These are phyloP conservation scores for Gortyna flavago DNA, from an alignment of 2,888 invertebrate genomes.

Conservation along the genomic window DNA sequence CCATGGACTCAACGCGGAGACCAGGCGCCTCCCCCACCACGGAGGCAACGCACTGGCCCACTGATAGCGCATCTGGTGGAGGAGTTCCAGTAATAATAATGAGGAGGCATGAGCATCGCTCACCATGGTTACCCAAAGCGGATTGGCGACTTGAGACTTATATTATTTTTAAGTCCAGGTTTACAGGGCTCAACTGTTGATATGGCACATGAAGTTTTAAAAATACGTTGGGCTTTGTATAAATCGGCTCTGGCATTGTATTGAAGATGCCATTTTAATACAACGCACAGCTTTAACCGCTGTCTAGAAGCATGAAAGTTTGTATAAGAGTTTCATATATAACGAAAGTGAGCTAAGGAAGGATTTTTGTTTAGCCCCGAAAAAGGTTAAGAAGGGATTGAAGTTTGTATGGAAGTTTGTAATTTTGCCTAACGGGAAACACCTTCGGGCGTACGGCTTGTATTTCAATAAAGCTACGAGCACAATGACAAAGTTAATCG, in stretches of 20 bases:
- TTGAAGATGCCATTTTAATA: background rate
- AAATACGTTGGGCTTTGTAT: background rate
- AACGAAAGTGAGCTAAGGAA: background rate
- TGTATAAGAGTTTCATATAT: background rate
- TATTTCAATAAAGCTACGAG: background rate
- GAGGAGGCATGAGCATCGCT: background rate
- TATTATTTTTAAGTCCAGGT: background rate
- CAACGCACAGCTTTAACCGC: background rate
- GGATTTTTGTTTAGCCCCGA: background rate
- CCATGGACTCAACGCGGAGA: conserved; percentile 83
- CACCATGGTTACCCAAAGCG: background rate
- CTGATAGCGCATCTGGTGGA: conserved; percentile 78
- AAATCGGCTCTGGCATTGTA: background rate
- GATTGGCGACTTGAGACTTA: background rate
- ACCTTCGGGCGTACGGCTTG: no score
- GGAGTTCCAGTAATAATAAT: background rate
- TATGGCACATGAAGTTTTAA: no score
- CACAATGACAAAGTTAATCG: background rate
- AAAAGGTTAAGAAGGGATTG: background rate
- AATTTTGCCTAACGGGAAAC: background rate
- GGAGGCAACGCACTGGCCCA: conserved; percentile 85
- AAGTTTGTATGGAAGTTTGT: background rate
- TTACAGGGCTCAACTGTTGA: background rate
- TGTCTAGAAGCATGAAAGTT: background rate
- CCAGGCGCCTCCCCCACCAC: conserved; percentile 87